These are phyloP conservation scores for Hylyphantes graminicola DNA, from an alignment of 1,140 invertebrate species.

Conservation along the genomic window DNA sequence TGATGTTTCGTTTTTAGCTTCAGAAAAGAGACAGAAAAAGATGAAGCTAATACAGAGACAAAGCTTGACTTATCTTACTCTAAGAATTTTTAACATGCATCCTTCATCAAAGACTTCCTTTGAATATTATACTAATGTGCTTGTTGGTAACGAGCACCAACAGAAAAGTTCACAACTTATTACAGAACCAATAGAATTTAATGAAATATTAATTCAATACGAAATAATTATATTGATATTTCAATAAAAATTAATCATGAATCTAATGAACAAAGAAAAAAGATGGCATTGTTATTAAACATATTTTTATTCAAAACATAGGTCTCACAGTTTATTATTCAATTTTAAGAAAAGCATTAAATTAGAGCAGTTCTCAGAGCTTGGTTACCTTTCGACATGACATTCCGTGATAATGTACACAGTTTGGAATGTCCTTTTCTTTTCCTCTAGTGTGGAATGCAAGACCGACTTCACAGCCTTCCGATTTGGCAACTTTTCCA, in stretches of 20 bases:
- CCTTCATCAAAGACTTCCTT: too few relatives aligned
- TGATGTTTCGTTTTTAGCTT: too few relatives aligned
- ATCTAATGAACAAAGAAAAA: not conserved
- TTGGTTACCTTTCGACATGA: not conserved
- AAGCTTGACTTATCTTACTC: too few relatives aligned
- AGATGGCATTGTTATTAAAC: constrained; percentile 2
- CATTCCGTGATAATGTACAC: constrained; percentile 24
- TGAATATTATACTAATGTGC: too few relatives aligned
- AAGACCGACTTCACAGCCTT: constrained; percentile 34
- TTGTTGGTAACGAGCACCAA: too few relatives aligned
- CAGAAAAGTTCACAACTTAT: too few relatives aligned
- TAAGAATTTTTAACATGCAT: too few relatives aligned
- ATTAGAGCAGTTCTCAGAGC: constrained; percentile 21
- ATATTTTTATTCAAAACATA: constrained; percentile 35
- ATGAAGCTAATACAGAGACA: too few relatives aligned
- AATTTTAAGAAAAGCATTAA: constrained; percentile 24
- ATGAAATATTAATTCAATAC: too few relatives aligned
- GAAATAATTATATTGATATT: not conserved
- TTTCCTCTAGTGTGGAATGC: constrained; percentile 30
- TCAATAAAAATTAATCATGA: not conserved
- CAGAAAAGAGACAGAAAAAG: too few relatives aligned
- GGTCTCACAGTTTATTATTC: constrained; percentile 25
- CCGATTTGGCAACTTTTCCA: constrained; percentile 37
- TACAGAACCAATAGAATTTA: too few relatives aligned
- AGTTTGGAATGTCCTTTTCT: constrained; percentile 9